phyloP scores from a whole-genome alignment of 2,797 vertebrate species.

The Lagodon rhomboides region DNA sequence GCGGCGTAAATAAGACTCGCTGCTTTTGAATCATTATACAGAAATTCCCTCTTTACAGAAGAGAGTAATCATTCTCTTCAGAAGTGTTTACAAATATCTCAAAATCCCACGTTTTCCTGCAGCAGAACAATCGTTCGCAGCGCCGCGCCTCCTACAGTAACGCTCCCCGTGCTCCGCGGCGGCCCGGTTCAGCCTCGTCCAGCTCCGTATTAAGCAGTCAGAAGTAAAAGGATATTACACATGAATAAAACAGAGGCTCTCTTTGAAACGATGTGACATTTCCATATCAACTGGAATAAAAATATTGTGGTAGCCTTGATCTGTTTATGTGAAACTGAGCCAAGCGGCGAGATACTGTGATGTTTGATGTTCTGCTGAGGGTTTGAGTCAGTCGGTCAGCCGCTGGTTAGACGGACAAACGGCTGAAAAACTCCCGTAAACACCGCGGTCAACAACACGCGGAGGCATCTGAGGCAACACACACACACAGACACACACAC shows the following conservation, averaged over 20 bases:
- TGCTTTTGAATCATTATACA: neutral
- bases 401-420: constrained; percentile 59
- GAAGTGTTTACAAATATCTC: neutral
- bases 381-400: constrained; percentile 54
- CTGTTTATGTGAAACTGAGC: constrained; percentile 71
- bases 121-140: constrained; percentile 13
- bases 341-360: constrained; percentile 54
- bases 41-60: neutral
- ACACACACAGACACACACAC: too few relatives aligned
- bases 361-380: constrained; percentile 69
- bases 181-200: constrained; percentile 29
- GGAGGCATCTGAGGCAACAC: constrained; percentile 23
- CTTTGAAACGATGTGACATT: constrained; percentile 77
- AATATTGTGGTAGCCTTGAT: constrained; percentile 68
- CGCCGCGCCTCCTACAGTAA: neutral
- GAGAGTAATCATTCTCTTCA: neutral
- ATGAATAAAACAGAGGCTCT: constrained; percentile 71
- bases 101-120: constrained; percentile 12
- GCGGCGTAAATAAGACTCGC: neutral
- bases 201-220: constrained; percentile 33
- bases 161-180: neutral
- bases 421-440: constrained; percentile 46
- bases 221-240: constrained; percentile 54
- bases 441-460: constrained; percentile 34
- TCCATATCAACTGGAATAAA: constrained; percentile 74